Base-by-base conservation (phyloP, 2,113 vertebrate species). In the Labeo rohita region DNA sequence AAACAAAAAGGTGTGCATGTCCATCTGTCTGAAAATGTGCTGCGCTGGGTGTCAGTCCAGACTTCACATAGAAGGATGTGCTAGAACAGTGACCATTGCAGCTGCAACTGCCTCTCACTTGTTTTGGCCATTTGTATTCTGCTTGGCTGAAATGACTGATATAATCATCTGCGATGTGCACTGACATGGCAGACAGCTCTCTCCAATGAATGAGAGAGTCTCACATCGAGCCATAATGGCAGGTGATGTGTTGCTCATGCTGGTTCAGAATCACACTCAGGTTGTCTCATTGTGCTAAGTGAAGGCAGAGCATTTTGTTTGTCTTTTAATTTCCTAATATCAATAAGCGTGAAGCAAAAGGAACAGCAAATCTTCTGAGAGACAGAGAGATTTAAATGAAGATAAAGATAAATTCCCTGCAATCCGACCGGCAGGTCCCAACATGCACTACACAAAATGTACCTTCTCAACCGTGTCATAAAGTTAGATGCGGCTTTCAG, bases 21-120 rank as follows among this genome's bases (percentile, higher is more conserved):
- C 85, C 89, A 88, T 90, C 89, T 88, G 89, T 90, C 85, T 90
- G 89, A 86, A 87, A 90, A 86, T 86, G 84, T 90, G 89, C 82
- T 63, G 81, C 61, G 34, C 61, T 79, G 89, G 18, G 82, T 87
- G 85, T 77, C 6, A 49, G 63, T 90, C 89, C 89, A 90, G 87
- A 52, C 75, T 84, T 70, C 74, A 84, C 80, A 84, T 76, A 72
- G 79, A 85, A 77, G 66, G 80, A 77, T 85, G 73, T 80, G 70
- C 66, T 84, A 63, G 82, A 84, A 72, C 77, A 81, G 68, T 81
- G 85, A 66, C 70, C 83, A 59, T 82, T 89, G 88, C 85, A 84
- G 88, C 86, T 89, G 82, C 76, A 70, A 76, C 85, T 84, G 85
- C 85, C 80, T 88, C 87, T 86, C 80, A 86, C 80, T 89, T 82